These are phyloP conservation scores for Arremon aurantiirostris DNA, from an alignment of 2,797 vertebrate genomes.

Conservation along the genomic window DNA sequence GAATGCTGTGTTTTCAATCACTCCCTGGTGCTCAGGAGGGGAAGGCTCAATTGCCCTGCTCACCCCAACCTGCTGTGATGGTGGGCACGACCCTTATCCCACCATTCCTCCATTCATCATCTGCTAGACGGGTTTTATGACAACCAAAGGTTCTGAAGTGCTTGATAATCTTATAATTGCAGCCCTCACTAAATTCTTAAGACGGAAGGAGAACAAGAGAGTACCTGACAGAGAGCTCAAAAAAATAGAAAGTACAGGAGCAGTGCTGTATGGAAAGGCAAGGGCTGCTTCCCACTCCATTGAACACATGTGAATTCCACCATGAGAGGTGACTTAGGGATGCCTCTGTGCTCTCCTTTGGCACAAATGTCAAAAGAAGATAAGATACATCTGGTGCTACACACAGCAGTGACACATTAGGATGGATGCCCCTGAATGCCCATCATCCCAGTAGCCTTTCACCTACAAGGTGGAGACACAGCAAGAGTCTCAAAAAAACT, in stretches of 20 bases:
- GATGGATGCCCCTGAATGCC: not conserved
- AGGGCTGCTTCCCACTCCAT: not conserved
- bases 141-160: not conserved
- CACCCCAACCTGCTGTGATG: not conserved
- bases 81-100: not conserved
- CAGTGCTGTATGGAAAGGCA: not conserved
- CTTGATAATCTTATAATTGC: not conserved
- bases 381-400: not conserved
- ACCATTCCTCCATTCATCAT: not conserved
- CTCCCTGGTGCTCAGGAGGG: not conserved
- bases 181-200: not conserved
- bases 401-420: not conserved
- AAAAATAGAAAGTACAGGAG: not conserved
- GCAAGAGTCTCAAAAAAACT: not conserved
- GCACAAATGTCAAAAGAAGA: not conserved
- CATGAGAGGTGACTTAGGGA: not conserved
- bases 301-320: not conserved
- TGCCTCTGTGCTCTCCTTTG: not conserved
- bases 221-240: not conserved
- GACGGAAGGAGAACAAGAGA: not conserved
- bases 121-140: not conserved
- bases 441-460: not conserved
- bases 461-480: not conserved
- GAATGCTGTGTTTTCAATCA: accelerated
- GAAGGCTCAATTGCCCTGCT: not conserved